These are phyloP conservation scores for Temnothorax longispinosus DNA, from an alignment of 1,140 invertebrate species.

Conservation along the genomic window DNA sequence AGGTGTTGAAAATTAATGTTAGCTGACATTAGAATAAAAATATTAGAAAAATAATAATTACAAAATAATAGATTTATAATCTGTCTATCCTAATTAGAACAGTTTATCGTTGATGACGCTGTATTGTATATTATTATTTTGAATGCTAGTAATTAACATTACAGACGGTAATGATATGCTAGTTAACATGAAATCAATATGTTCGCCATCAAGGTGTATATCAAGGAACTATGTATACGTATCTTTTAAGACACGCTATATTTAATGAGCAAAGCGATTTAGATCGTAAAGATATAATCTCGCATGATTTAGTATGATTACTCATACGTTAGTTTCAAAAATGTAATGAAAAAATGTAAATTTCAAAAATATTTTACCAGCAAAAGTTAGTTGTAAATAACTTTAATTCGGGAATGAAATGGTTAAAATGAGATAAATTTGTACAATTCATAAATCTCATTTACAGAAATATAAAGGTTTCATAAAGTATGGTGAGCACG, in stretches of 20 bases:
- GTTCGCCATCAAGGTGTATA: constrained; percentile 31
- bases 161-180: neutral
- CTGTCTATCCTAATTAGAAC: neutral
- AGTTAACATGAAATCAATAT: constrained; percentile 54
- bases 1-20: neutral
- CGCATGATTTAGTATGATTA: constrained; percentile 33
- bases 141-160: constrained; percentile 1
- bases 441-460: neutral
- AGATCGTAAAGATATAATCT: constrained; percentile 53
- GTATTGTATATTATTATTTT: neutral
- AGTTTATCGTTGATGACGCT: neutral
- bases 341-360: constrained; percentile 37
- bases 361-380: constrained; percentile 2
- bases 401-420: neutral
- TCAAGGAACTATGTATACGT: constrained; percentile 29
- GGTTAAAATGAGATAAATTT: constrained; percentile 6
- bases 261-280: constrained; percentile 58
- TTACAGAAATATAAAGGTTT: neutral
- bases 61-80: neutral
- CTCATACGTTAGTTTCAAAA: constrained; percentile 29
- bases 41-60: neutral
- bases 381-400: constrained; percentile 3
- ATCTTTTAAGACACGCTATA: constrained; percentile 54
- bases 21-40: neutral
- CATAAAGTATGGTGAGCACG: neutral